These are phyloP conservation scores for Drosophila bipectinata DNA, from an alignment of 1,140 invertebrate genomes.

Conservation along the genomic window DNA sequence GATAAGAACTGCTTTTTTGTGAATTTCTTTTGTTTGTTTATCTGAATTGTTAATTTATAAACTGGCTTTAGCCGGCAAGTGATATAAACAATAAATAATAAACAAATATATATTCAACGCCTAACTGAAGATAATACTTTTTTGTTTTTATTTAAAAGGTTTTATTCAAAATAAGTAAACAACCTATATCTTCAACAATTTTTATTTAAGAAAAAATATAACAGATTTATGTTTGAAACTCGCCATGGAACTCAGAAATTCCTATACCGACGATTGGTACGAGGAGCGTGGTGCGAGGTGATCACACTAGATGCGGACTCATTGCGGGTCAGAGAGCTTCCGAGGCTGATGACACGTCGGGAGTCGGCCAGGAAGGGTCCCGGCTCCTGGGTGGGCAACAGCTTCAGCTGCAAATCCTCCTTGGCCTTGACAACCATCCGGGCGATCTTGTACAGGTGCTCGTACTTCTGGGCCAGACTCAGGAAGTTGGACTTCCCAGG, in stretches of 20 bases:
- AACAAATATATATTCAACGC: neutral
- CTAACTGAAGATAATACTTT: neutral
- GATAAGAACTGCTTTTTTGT: constrained; percentile 25
- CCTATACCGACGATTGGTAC: constrained; percentile 4
- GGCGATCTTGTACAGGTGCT: constrained; percentile 23
- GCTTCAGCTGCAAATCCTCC: constrained; percentile 8
- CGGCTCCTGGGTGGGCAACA: neutral
- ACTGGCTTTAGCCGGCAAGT: constrained; percentile 12
- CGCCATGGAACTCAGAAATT: neutral
- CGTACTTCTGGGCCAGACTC: constrained; percentile 15
- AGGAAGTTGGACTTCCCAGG: constrained; percentile 17
- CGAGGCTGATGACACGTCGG: neutral
- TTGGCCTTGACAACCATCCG: no score
- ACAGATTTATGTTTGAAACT: neutral
- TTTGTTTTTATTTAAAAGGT: neutral
- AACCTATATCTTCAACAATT: no score
- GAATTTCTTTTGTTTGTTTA: constrained; percentile 7
- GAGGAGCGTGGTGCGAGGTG: neutral
- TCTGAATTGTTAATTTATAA: constrained; percentile 29
- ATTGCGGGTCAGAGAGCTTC: no score
- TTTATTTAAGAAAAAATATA: no score
- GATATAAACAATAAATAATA: neutral
- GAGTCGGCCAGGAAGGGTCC: neutral
- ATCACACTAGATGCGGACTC: no score
- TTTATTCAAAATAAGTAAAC: no score